These are phyloP conservation scores for Drosophila pseudotakahashii DNA, from an alignment of 2,888 invertebrate species.

Conservation along the genomic window DNA sequence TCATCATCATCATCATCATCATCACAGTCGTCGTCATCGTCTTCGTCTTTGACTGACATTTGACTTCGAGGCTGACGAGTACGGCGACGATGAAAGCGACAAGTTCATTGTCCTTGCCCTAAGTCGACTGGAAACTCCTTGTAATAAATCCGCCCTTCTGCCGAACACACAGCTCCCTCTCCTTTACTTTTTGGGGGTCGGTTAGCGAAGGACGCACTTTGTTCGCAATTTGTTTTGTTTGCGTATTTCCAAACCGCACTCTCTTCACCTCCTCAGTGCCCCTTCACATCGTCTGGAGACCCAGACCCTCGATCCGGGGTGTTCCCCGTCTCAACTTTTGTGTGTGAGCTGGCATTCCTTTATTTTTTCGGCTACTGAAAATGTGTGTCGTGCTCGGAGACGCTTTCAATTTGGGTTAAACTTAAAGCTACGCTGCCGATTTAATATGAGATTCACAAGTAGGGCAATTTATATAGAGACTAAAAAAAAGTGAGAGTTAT, in stretches of 20 bases:
- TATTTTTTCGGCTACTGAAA: constrained; percentile 38
- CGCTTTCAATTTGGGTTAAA: constrained; percentile 70
- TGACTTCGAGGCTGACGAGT: constrained; percentile 76
- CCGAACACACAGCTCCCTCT: constrained; percentile 17
- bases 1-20: constrained; percentile 27
- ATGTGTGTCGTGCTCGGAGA: constrained; percentile 69
- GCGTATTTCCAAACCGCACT: constrained; percentile 60
- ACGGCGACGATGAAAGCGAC: constrained; percentile 73
- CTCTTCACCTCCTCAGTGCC: constrained; percentile 8
- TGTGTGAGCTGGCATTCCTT: constrained; percentile 31
- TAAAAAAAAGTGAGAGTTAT: too few relatives aligned
- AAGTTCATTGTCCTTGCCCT: constrained; percentile 80
- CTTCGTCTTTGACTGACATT: constrained; percentile 74
- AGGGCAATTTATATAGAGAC: too few relatives aligned
- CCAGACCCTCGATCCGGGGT: constrained; percentile 20
- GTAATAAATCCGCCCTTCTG: constrained; percentile 70
- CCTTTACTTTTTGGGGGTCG: constrained; percentile 14
- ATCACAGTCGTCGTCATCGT: constrained; percentile 18
- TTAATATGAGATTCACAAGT: constrained; percentile 6
- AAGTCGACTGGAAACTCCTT: constrained; percentile 50
- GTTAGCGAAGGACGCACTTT: constrained; percentile 74
- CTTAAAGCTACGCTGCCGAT: constrained; percentile 54
- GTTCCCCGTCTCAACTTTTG: constrained; percentile 3
- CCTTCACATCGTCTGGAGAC: constrained; percentile 29
- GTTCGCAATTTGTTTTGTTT: constrained; percentile 81